Evolutionary conservation across 2,797 vertebrate genomes (phyloP).

Genomic region (Enteromius radiatus): DNA sequence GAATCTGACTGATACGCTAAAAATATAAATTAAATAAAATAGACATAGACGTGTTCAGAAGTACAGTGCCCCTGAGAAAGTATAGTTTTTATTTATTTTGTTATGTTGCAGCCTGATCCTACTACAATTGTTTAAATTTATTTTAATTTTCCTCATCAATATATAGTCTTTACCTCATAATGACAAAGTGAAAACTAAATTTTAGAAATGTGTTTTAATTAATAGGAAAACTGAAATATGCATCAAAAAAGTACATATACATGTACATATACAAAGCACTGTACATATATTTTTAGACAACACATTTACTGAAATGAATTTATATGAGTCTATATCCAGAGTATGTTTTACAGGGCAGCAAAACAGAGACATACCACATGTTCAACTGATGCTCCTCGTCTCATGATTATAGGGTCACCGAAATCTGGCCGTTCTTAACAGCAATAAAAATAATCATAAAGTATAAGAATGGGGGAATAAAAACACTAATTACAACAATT

Average conservation of each 20-base stretch:
- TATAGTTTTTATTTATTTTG: too few relatives aligned
- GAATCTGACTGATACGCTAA: not conserved
- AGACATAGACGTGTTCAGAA: not conserved
- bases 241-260: too few relatives aligned
- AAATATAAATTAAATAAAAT: not conserved
- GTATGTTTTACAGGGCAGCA: not conserved
- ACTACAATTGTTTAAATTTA: too few relatives aligned
- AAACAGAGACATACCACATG: constrained; percentile 84
- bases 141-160: too few relatives aligned
- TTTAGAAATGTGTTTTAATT: too few relatives aligned
- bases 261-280: too few relatives aligned
- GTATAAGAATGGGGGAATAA: not conserved
- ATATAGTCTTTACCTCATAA: too few relatives aligned
- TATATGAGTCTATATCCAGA: not conserved
- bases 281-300: constrained; percentile 1
- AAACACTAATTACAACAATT: not conserved
- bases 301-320: not conserved
- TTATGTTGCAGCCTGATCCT: too few relatives aligned
- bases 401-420: constrained; percentile 93
- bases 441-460: not conserved
- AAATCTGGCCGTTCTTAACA: constrained; percentile 93
- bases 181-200: too few relatives aligned
- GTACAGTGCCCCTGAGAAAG: too few relatives aligned
- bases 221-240: too few relatives aligned
- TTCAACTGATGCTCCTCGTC: constrained; percentile 91